phyloP scores from a whole-genome alignment of 2,113 vertebrate species.

The Gobius niger region DNA sequence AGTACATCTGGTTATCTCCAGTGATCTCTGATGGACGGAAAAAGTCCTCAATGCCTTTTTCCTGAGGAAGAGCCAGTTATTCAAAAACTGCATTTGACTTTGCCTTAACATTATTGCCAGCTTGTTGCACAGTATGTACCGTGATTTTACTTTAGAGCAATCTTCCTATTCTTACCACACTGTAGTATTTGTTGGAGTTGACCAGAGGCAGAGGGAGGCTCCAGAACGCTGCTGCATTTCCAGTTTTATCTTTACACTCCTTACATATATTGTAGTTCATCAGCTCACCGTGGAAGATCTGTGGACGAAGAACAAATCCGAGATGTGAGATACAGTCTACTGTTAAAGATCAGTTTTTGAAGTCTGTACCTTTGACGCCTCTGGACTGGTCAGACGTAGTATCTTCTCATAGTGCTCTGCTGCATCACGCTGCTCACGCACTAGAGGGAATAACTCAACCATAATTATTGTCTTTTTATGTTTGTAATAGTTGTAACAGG shows the following conservation, averaged over 20 bases:
- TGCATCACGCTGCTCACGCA: constrained; percentile 59
- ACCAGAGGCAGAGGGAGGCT: constrained; percentile 46
- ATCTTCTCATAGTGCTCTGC: constrained; percentile 67
- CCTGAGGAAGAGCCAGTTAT: constrained; percentile 30
- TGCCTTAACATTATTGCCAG: too few relatives aligned
- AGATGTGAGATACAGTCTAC: neutral
- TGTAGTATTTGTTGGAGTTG: constrained; percentile 4
- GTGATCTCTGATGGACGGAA: constrained; percentile 31
- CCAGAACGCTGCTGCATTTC: constrained; percentile 29
- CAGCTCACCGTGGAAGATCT: constrained; percentile 49
- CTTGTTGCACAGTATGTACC: too few relatives aligned
- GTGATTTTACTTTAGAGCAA: too few relatives aligned
- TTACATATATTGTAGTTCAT: constrained; percentile 31
- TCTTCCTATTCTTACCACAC: neutral
- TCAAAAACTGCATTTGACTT: neutral
- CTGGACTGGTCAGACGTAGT: constrained; percentile 25
- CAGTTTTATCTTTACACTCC: neutral
- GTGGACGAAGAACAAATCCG: constrained; percentile 10
- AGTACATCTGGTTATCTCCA: constrained; percentile 71
- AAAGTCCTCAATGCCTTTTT: constrained; percentile 30
- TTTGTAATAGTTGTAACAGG: fast-evolving
- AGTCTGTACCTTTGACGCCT: constrained; percentile 34
- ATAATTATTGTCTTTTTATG: neutral
- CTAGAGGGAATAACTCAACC: constrained; percentile 11
- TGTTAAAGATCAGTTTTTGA: neutral